Evolutionary conservation across 1,140 invertebrate genomes (phyloP).

Genomic region (Musca vetustissima): DNA sequence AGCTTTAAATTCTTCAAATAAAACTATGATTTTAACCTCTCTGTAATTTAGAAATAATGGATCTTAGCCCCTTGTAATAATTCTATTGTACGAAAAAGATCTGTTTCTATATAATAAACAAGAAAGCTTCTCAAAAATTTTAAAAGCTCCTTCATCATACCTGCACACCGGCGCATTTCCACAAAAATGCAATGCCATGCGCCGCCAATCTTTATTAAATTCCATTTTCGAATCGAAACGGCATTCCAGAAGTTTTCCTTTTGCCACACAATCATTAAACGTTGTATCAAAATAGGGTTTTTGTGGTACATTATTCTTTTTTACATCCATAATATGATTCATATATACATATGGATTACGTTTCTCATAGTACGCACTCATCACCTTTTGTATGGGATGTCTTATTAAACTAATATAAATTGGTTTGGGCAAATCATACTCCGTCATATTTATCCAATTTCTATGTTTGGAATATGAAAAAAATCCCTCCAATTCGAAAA

Average conservation of each 20-base stretch:
- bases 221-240: conserved; percentile 74
- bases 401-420: conserved; percentile 87
- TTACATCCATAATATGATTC: conserved; percentile 52
- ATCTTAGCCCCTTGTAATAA: too few relatives aligned
- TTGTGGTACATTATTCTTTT: not conserved
- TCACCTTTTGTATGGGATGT: conserved; percentile 84
- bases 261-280: conserved; percentile 80
- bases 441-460: conserved; percentile 61
- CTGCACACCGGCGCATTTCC: conserved; percentile 61
- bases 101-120: too few relatives aligned
- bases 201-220: conserved; percentile 74
- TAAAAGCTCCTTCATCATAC: not conserved
- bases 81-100: too few relatives aligned
- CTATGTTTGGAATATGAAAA: conserved; percentile 47
- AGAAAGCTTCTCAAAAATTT: too few relatives aligned
- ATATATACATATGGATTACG: conserved; percentile 76
- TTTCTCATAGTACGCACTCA: conserved; percentile 83
- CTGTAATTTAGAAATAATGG: too few relatives aligned
- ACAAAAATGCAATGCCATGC: conserved; percentile 81
- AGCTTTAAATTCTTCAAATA: too few relatives aligned
- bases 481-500: conserved; percentile 43
- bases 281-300: conserved; percentile 79
- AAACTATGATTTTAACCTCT: too few relatives aligned
- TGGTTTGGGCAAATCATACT: conserved; percentile 73
- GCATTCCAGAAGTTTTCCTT: conserved; percentile 65